A percentile compares a stretch with the other conserved stretches of the same genome.
Conservation (phyloP, 2,797 vertebrate genomes). For the Gallinago nigripennis region DNA sequence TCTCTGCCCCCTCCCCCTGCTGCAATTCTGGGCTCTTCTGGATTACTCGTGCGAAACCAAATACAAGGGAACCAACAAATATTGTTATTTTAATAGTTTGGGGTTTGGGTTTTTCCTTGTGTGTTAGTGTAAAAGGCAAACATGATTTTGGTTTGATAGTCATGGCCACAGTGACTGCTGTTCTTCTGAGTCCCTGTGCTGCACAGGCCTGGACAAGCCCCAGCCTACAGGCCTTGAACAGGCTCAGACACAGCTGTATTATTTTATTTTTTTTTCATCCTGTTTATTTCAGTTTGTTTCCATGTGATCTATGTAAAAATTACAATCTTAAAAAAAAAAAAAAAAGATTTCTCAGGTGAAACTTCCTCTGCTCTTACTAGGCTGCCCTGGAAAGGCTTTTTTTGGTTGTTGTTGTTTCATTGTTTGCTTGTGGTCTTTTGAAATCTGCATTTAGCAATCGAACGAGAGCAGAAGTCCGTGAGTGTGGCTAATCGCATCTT, state of each 20-base stretch:
- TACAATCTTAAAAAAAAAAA: neutral
- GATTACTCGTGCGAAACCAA: neutral
- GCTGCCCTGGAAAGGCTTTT: neutral
- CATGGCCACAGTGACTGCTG: slow-evolving; percentile 5
- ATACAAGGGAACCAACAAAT: neutral
- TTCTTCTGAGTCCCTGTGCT: slow-evolving; percentile 1
- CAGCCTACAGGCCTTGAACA: slow-evolving; percentile 18
- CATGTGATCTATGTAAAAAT: slow-evolving; percentile 19
- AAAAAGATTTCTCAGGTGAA: neutral
- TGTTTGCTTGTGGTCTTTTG: neutral
- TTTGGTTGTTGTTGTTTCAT: neutral
- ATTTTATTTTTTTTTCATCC: neutral
- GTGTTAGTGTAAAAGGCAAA: neutral
- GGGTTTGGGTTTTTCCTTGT: slow-evolving; percentile 18
- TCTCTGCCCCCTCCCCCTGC: neutral
- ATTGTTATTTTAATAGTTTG: neutral
- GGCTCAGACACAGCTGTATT: slow-evolving; percentile 36
- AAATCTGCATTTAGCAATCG: neutral
- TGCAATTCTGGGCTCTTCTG: neutral
- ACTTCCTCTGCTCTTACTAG: neutral
- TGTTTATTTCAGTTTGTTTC: slow-evolving; percentile 49
- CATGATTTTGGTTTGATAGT: slow-evolving; percentile 38
- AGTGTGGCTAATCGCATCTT: neutral
- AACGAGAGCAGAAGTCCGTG: neutral
- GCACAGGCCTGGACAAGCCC: slow-evolving; percentile 45